These are phyloP conservation scores for Microplitis manilae DNA, from an alignment of 2,888 invertebrate genomes.

Conservation along the genomic window DNA sequence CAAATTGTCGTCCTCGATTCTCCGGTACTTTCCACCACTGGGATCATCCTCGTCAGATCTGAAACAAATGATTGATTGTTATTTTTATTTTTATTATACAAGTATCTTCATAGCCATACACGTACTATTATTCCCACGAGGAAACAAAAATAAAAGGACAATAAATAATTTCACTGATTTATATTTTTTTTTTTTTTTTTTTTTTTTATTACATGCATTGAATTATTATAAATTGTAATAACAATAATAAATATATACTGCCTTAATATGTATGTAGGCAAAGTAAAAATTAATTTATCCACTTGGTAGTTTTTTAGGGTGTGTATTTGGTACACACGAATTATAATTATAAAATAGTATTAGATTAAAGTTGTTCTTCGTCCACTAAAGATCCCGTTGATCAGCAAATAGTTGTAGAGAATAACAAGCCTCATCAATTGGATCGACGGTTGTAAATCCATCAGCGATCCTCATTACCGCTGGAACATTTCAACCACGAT, in stretches of 20 bases:
- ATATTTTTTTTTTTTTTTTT: not conserved
- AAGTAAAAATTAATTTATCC: too few relatives aligned
- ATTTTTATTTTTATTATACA: not conserved
- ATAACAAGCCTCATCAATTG: constrained; percentile 27
- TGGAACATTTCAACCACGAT: constrained; percentile 45
- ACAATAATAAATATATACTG: not conserved
- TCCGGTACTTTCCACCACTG: constrained; percentile 85
- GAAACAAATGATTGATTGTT: constrained; percentile 57
- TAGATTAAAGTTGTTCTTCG: not conserved
- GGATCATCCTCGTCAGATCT: constrained; percentile 92
- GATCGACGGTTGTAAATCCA: constrained; percentile 59
- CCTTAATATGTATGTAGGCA: too few relatives aligned
- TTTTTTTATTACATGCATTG: not conserved
- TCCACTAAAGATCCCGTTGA: constrained; percentile 26
- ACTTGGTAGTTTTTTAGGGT: not conserved
- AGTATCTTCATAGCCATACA: not conserved
- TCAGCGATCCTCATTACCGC: constrained; percentile 62
- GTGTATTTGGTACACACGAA: not conserved
- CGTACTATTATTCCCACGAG: not conserved
- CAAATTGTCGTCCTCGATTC: constrained; percentile 94
- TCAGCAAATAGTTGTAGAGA: constrained; percentile 15
- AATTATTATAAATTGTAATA: not conserved
- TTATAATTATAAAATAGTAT: not conserved
- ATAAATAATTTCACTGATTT: not conserved
- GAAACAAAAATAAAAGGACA: not conserved